Conservation (phyloP, 2,797 vertebrate genomes). For the Acomys russatus region DNA sequence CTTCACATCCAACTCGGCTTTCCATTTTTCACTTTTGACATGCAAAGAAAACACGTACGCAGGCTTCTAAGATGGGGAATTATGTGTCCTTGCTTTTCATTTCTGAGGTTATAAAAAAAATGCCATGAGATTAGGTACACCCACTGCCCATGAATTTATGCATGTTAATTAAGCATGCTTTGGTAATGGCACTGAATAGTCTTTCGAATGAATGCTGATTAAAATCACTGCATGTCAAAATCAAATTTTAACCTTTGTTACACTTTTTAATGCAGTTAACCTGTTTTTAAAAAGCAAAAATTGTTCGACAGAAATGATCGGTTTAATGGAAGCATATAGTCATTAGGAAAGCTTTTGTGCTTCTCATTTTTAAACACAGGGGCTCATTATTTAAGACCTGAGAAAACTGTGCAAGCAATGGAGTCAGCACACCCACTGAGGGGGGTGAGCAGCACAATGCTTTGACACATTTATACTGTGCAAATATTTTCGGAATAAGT, state of each 20-base stretch:
- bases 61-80: not conserved
- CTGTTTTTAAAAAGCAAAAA: not conserved
- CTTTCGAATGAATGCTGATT: constrained; percentile 38
- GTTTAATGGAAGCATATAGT: constrained; percentile 35
- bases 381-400: constrained; percentile 11
- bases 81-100: not conserved
- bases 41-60: not conserved
- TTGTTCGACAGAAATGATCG: constrained; percentile 12
- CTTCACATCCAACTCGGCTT: constrained; percentile 3
- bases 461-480: not conserved
- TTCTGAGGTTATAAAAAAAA: constrained; percentile 12
- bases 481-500: constrained; percentile 37
- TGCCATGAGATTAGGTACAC: not conserved
- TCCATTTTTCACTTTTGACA: not conserved
- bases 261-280: constrained; percentile 47
- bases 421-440: not conserved
- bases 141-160: not conserved
- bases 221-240: constrained; percentile 27
- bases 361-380: constrained; percentile 19
- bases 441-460: not conserved
- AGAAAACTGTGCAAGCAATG: constrained; percentile 11
- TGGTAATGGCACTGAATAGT: not conserved
- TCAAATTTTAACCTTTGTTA: constrained; percentile 11
- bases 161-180: not conserved
- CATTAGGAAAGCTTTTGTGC: not conserved